phyloP scores from a whole-genome alignment of 2,113 vertebrate genomes.

The Periophthalmodon schlosseri region DNA sequence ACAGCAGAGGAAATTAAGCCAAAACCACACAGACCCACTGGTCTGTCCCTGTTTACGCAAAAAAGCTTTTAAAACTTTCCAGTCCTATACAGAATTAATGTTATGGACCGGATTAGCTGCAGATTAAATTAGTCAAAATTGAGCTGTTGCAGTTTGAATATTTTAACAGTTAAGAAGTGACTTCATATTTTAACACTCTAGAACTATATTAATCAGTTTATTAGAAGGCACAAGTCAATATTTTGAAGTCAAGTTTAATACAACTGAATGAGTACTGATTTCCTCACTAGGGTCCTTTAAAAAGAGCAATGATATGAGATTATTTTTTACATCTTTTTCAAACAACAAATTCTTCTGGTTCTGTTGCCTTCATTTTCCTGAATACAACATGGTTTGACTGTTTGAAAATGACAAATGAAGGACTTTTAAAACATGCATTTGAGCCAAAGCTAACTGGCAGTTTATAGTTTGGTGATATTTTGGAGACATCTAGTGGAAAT shows the following conservation, averaged over 20 bases:
- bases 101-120: background rate
- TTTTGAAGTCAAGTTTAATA: background rate
- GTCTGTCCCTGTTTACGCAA: too few relatives aligned
- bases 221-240: background rate
- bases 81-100: background rate
- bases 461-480: background rate
- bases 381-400: too few relatives aligned
- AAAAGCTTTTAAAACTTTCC: background rate
- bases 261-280: too few relatives aligned
- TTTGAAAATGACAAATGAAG: too few relatives aligned
- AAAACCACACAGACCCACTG: background rate
- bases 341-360: too few relatives aligned
- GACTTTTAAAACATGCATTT: background rate
- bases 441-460: background rate
- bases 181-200: background rate
- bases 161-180: background rate
- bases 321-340: too few relatives aligned
- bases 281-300: too few relatives aligned
- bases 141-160: background rate
- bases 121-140: background rate
- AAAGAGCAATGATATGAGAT: too few relatives aligned
- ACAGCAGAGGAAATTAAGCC: background rate
- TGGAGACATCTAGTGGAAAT: slow-evolving; percentile 5
- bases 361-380: too few relatives aligned
- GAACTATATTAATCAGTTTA: background rate